Evolutionary conservation across 2,888 invertebrate genomes (phyloP), one percentile per base, ranked within the genome.

Genomic region (Galerucella pusilla): DNA sequence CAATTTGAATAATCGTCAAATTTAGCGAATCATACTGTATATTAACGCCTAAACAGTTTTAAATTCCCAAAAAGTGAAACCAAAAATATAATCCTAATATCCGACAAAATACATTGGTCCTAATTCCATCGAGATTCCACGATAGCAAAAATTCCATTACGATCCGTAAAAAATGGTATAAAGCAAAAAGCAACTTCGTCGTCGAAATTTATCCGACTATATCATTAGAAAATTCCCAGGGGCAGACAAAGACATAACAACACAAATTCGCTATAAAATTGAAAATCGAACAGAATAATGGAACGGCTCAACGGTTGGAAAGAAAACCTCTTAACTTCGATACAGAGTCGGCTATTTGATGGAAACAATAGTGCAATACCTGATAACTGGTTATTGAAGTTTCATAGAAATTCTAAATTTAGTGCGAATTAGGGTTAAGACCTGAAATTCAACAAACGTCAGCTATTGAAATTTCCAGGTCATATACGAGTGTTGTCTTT

Each of bases 151-250:
- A 63, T 35, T 63, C 63, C 7, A 16, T 35, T 16, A n/a, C 63
- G 28, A 11, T 11, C 28, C 28, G 20, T 7, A n/a, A 60, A 60
- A 60, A 14, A 60, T 9, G 14, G 16, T 6, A 20, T 14, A 28
- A 60, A 60, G 28, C 28, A 25, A 20, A 60, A 60, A 52, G 12
- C 10, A 60, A n/a, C n/a, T 16, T 16, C 35, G 35, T 64, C 16
- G 64, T 45, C 46, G 45, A 65, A 65, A 65, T 65, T n/a, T 65
- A 65, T 65, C 64, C 46, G 45, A 46, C 64, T 65, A 65, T 65
- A 65, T 46, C 64, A 46, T 65, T 20, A 65, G 64, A 20, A 65
- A 42, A 46, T 12, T 65, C 64, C 64, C 64, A 20, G 16, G 46
- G 46, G 64, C 46, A 20, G 4, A 63, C 63, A 35, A 63, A 63